Percentiles rank a stretch among this genome's conserved stretches.
These are phyloP conservation scores for Cyprinella venusta DNA, from an alignment of 2,797 vertebrate genomes.

Conservation along the genomic window DNA sequence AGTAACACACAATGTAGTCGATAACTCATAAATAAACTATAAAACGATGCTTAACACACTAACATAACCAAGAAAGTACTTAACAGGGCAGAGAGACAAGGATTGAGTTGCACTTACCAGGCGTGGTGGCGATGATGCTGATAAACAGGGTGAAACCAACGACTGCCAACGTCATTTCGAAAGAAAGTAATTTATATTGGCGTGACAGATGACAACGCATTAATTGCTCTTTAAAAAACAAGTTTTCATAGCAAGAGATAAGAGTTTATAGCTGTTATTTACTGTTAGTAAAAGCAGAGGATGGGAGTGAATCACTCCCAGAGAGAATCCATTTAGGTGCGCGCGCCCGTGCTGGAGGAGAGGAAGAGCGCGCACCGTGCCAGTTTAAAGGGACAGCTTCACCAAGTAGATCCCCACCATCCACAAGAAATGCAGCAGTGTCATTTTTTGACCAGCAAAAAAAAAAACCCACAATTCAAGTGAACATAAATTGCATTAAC, in stretches of 20 bases:
- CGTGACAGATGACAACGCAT: not conserved
- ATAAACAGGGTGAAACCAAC: conserved; percentile 29
- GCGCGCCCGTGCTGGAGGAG: not conserved
- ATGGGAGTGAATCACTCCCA: not conserved
- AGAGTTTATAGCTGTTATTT: conserved; percentile 10
- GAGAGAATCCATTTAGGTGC: not conserved
- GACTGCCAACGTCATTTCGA: conserved; percentile 38
- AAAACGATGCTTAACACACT: not conserved
- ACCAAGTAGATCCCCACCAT: not conserved
- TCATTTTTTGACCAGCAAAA: not conserved
- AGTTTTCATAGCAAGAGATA: not conserved
- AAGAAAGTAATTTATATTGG: not conserved
- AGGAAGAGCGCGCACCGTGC: conserved; percentile 7
- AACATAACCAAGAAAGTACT: not conserved
- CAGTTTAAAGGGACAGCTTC: conserved; percentile 35
- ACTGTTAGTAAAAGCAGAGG: not conserved
- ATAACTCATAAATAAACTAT: not conserved
- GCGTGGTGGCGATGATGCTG: conserved; percentile 31
- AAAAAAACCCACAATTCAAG: not conserved
- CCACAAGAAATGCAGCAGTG: not conserved
- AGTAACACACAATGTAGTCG: not conserved
- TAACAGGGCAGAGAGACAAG: not conserved
- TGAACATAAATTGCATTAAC: not conserved
- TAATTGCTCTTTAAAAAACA: not conserved
- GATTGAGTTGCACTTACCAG: conserved; percentile 44